Evolutionary conservation across 92 coral and sea anemone genomes (phyloP).

Genomic region (Micromussa lordhowensis): DNA sequence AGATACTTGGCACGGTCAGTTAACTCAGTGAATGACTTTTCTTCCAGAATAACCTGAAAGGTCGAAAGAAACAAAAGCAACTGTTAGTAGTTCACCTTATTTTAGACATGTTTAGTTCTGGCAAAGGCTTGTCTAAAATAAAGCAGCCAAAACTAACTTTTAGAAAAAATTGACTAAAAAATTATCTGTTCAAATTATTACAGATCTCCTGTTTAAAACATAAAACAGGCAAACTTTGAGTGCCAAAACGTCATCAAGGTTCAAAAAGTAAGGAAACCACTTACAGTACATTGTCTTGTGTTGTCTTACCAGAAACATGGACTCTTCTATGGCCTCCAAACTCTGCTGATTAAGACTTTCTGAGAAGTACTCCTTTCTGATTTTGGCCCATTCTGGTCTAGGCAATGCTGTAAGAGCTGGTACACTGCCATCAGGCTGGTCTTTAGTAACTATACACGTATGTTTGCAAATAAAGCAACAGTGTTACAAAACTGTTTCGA

Average conservation of each 20-base stretch:
- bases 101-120: too few species aligned
- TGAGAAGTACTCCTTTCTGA: conserved; percentile 83
- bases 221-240: neutral
- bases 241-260: neutral
- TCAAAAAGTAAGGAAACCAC: neutral
- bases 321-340: conserved; percentile 88
- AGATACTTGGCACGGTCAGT: conserved; percentile 89
- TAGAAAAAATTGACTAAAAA: too few species aligned
- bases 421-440: conserved; percentile 88
- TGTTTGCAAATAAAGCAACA: neutral
- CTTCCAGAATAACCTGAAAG: conserved; percentile 84
- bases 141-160: too few species aligned
- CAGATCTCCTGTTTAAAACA: too few species aligned
- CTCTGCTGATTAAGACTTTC: conserved; percentile 88
- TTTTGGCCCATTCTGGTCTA: conserved; percentile 90
- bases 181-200: too few species aligned
- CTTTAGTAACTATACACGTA: conserved; percentile 68
- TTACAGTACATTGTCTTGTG: neutral
- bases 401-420: conserved; percentile 92
- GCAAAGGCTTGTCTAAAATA: too few species aligned
- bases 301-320: conserved; percentile 88
- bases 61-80: neutral
- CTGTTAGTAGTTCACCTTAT: too few species aligned
- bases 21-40: conserved; percentile 71
- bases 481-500: neutral